These are phyloP conservation scores for Epizoanthus fatuus DNA, from an alignment of 92 coral and sea anemone genomes.

Conservation along the genomic window DNA sequence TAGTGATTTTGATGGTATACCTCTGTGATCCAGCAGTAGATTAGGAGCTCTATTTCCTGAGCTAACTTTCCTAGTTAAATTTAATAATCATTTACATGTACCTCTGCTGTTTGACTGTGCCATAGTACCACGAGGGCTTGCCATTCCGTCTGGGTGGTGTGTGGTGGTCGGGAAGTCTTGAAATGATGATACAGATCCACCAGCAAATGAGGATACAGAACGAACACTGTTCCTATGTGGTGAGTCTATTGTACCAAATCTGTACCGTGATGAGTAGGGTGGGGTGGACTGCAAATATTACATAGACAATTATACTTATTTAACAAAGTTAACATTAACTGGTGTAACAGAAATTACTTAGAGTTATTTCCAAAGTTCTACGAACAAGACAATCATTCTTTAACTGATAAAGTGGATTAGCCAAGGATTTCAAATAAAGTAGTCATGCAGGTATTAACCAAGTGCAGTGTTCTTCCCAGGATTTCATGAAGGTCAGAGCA, in stretches of 20 bases:
- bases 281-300: conserved; percentile 62
- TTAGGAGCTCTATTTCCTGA: background rate
- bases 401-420: too few relatives aligned
- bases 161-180: conserved; percentile 79
- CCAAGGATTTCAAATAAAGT: too few relatives aligned
- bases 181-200: conserved; percentile 95
- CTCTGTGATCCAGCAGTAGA: too few relatives aligned
- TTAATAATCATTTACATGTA: conserved; percentile 35
- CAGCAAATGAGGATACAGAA: conserved; percentile 79
- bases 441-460: too few relatives aligned
- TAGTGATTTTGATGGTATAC: too few relatives aligned
- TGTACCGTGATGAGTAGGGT: conserved; percentile 70
- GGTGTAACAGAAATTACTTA: too few relatives aligned
- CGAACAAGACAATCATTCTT: background rate
- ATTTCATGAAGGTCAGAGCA: too few relatives aligned
- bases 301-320: background rate
- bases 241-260: conserved; percentile 70
- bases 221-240: conserved; percentile 88
- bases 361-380: background rate
- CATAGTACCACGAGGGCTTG: conserved; percentile 79
- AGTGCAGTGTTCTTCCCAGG: too few relatives aligned
- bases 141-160: conserved; percentile 64
- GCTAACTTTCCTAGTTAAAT: background rate
- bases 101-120: conserved; percentile 98
- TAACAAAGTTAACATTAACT: too few relatives aligned